Evolutionary conservation across 2,797 vertebrate species (phyloP).

Genomic region (Bradypus variegatus): DNA sequence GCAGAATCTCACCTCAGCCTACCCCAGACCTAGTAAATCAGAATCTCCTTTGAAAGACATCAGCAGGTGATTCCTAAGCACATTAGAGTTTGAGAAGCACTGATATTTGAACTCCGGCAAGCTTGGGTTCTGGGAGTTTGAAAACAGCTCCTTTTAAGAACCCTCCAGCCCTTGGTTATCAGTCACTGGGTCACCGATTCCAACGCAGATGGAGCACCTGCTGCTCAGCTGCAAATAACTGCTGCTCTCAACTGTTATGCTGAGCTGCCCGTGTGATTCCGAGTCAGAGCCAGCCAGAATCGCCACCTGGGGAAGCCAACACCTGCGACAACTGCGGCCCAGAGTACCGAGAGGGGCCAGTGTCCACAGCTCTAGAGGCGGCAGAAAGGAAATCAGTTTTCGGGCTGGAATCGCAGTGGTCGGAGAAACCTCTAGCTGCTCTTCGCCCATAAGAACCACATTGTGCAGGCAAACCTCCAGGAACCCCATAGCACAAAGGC

Average conservation of each 20-base stretch:
- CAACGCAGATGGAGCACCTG: rapidly evolving
- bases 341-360: background rate
- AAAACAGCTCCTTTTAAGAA: background rate
- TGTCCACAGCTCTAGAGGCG: background rate
- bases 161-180: background rate
- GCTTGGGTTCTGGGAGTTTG: background rate
- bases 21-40: background rate
- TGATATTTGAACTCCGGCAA: background rate
- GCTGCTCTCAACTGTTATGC: rapidly evolving
- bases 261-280: background rate
- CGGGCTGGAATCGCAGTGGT: background rate
- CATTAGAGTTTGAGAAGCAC: too few species aligned
- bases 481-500: background rate
- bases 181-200: background rate
- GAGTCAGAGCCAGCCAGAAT: background rate
- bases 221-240: rapidly evolving
- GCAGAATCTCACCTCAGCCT: background rate
- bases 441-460: background rate
- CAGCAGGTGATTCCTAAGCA: background rate
- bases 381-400: background rate
- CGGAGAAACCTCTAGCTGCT: background rate
- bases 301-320: background rate
- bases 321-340: background rate
- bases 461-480: background rate
- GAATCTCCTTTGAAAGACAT: background rate